phyloP scores from a whole-genome alignment of 1,140 invertebrate genomes.

The Pinna nobilis region DNA sequence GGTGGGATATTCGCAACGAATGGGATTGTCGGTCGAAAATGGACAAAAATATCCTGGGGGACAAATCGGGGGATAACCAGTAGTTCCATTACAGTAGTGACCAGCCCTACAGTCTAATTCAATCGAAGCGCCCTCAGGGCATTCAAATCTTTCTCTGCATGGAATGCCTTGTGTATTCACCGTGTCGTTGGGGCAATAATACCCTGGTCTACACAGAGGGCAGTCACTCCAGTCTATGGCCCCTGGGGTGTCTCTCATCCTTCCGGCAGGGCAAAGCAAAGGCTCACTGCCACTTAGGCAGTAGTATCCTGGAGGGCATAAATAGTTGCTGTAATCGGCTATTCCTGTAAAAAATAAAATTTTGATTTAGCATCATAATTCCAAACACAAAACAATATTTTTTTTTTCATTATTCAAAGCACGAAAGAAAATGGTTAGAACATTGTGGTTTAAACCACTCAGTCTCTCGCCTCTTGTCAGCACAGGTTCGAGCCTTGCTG shows the following conservation, averaged over 20 bases:
- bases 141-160: constrained; percentile 65
- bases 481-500: too few species aligned
- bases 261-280: constrained; percentile 67
- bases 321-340: constrained; percentile 55
- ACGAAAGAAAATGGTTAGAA: too few species aligned
- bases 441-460: too few species aligned
- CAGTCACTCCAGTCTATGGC: constrained; percentile 60
- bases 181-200: constrained; percentile 72
- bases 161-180: constrained; percentile 69
- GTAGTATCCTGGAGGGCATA: constrained; percentile 67
- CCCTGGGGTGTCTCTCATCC: constrained; percentile 62
- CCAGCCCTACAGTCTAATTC: constrained; percentile 63
- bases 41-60: constrained; percentile 69
- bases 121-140: constrained; percentile 60
- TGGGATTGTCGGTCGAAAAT: constrained; percentile 60
- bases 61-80: constrained; percentile 63
- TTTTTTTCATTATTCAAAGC: too few species aligned
- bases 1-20: constrained; percentile 59
- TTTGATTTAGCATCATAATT: neutral
- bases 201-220: constrained; percentile 63
- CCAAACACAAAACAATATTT: too few species aligned
- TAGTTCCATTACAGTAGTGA: constrained; percentile 63
- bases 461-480: too few species aligned
- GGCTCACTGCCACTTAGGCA: constrained; percentile 65
- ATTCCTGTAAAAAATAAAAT: constrained; percentile 63